Percentiles rank a stretch among this genome's conserved stretches.
phyloP scores from a whole-genome alignment of 2,888 invertebrate genomes.

The Leuctra nigra region DNA sequence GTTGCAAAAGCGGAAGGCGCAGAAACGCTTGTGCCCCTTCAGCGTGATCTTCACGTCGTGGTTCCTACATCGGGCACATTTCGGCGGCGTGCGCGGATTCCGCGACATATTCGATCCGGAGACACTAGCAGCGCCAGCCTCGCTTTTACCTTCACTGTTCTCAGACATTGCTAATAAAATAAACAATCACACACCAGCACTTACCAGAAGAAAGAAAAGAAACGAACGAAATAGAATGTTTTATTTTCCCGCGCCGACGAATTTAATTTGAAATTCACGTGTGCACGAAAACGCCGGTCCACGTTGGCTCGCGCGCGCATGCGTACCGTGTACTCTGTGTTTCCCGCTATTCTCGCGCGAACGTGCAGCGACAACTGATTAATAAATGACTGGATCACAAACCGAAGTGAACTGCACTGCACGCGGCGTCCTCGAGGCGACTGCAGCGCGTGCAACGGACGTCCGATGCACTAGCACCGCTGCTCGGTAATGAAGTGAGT shows the following conservation, averaged over 20 bases:
- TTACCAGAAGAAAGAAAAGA: not conserved
- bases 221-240: not conserved
- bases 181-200: not conserved
- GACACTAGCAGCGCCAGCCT: not conserved
- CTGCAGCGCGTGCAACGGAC: constrained; percentile 2
- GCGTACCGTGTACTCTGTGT: too few species aligned
- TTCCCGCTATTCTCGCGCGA: constrained; percentile 35
- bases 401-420: not conserved
- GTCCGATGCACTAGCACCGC: not conserved
- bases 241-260: constrained; percentile 39
- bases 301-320: not conserved
- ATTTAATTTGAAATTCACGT: constrained; percentile 38
- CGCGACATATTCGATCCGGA: constrained; percentile 15
- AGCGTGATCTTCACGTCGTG: constrained; percentile 82
- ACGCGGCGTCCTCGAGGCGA: not conserved
- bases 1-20: constrained; percentile 73
- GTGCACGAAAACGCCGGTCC: not conserved
- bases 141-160: not conserved
- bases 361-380: not conserved
- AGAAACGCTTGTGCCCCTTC: constrained; percentile 90
- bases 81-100: constrained; percentile 69
- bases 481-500: not conserved
- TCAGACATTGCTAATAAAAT: not conserved
- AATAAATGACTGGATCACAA: not conserved
- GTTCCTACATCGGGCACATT: constrained; percentile 88